A percentile compares a stretch with the other conserved stretches of the same genome.
phyloP scores from a whole-genome alignment of 2,113 vertebrate species.

The Notarius lentiginosus region DNA sequence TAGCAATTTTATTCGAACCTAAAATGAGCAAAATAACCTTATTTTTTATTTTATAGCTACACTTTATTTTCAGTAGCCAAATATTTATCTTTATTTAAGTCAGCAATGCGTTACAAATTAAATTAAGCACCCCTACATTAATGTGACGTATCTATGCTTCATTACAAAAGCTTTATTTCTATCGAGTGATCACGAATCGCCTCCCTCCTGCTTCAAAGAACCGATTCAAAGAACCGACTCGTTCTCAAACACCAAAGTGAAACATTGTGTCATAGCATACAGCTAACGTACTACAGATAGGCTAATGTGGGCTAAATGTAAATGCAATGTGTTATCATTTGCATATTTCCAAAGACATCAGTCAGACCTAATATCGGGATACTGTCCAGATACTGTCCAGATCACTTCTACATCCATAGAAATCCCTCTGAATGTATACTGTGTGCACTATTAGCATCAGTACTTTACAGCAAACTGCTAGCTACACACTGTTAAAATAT shows the following conservation, averaged over 20 bases:
- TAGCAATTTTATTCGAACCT: background rate
- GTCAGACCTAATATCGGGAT: background rate
- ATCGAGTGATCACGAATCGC: background rate
- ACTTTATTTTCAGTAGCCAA: background rate
- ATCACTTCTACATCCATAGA: too few relatives aligned
- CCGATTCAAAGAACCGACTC: slow-evolving; percentile 4
- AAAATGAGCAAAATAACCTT: background rate
- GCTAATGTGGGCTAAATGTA: background rate
- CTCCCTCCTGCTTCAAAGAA: background rate
- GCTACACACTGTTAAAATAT: too few relatives aligned
- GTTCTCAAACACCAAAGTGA: background rate
- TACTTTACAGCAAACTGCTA: too few relatives aligned
- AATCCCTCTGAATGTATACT: too few relatives aligned
- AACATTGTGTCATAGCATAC: background rate
- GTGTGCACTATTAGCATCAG: too few relatives aligned
- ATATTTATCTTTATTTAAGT: background rate
- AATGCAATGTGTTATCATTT: background rate
- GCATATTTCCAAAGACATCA: background rate
- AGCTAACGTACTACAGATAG: too few relatives aligned
- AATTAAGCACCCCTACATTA: background rate
- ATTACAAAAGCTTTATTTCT: background rate
- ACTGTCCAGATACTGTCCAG: background rate
- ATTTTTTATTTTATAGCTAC: background rate
- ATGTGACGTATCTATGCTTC: background rate
- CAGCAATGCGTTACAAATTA: background rate